phyloP scores from a whole-genome alignment of 2,113 vertebrate species.

The Gulo gulo region DNA sequence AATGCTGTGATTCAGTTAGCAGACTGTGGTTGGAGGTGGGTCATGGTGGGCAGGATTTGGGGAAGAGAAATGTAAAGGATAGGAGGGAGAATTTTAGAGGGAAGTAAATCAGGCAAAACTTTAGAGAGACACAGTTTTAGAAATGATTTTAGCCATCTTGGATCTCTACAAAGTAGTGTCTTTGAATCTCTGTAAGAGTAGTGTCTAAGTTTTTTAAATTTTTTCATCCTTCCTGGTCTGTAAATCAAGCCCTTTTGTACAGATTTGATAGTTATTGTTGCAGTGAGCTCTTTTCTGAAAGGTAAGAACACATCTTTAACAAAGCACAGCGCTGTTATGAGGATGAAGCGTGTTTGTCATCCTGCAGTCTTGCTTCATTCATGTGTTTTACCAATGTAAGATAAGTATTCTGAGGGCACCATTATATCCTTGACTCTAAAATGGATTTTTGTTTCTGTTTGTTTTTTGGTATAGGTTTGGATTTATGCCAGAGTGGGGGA shows the following conservation, averaged over 20 bases:
- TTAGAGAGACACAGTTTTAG: slow-evolving; percentile 35
- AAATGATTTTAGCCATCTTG: slow-evolving; percentile 21
- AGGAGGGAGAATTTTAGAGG: background rate
- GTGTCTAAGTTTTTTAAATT: background rate
- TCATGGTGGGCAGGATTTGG: background rate
- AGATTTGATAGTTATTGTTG: slow-evolving; percentile 60
- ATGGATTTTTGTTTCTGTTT: background rate
- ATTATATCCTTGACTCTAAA: slow-evolving; percentile 42
- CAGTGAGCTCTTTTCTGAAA: slow-evolving; percentile 64
- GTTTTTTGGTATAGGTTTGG: background rate
- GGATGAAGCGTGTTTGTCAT: slow-evolving; percentile 73
- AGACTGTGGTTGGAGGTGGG: slow-evolving; percentile 42
- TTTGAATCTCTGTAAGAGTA: slow-evolving; percentile 52
- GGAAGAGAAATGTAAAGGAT: background rate
- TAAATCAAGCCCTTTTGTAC: slow-evolving; percentile 1
- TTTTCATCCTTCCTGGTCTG: slow-evolving; percentile 23
- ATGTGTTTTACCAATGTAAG: slow-evolving; percentile 38
- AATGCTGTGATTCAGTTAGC: slow-evolving; percentile 77
- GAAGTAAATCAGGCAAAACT: background rate
- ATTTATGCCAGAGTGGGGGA: background rate
- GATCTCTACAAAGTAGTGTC: slow-evolving; percentile 25
- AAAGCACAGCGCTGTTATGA: slow-evolving; percentile 69
- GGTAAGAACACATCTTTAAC: slow-evolving; percentile 67
- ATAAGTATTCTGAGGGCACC: slow-evolving; percentile 48
- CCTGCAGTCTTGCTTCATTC: slow-evolving; percentile 68